phyloP scores from a whole-genome alignment of 2,888 invertebrate species.

The Drosophila nigritarsus region DNA sequence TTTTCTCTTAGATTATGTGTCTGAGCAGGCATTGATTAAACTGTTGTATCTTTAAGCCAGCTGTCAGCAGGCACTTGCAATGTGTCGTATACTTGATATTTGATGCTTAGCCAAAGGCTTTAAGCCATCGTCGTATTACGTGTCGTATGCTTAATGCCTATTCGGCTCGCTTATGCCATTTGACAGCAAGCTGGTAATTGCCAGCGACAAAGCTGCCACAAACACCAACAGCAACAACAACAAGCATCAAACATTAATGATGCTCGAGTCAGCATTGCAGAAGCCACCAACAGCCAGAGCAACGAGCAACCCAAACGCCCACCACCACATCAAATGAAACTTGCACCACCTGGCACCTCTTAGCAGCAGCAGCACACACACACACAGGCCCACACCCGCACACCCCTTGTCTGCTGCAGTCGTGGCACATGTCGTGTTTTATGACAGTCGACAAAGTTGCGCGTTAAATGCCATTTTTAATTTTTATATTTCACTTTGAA shows the following conservation, averaged over 20 bases:
- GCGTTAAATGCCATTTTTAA: conserved; percentile 77
- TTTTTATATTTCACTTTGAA: conserved; percentile 74
- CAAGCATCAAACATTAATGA: conserved; percentile 51
- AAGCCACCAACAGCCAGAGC: conserved; percentile 7
- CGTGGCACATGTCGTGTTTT: conserved; percentile 50
- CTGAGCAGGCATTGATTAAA: not conserved
- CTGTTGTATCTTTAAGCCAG: not conserved
- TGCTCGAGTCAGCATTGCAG: conserved; percentile 36
- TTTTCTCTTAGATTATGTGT: not conserved
- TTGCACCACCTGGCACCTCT: conserved; percentile 25
- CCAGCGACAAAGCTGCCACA: conserved; percentile 30
- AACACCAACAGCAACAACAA: conserved; percentile 23
- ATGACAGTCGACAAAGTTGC: conserved; percentile 72
- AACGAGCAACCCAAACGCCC: conserved; percentile 14
- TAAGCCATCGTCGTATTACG: conserved; percentile 8
- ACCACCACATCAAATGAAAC: conserved; percentile 41
- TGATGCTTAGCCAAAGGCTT: conserved; percentile 8
- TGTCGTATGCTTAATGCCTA: conserved; percentile 31
- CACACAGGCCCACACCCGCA: not conserved
- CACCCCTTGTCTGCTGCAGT: not conserved
- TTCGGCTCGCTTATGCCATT: conserved; percentile 12
- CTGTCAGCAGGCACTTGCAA: not conserved
- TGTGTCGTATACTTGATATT: conserved; percentile 16
- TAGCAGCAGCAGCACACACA: not conserved
- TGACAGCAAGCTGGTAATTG: conserved; percentile 43